Evolutionary conservation across 2,113 vertebrate species (phyloP).

Genomic region (Platycercus adscitus): DNA sequence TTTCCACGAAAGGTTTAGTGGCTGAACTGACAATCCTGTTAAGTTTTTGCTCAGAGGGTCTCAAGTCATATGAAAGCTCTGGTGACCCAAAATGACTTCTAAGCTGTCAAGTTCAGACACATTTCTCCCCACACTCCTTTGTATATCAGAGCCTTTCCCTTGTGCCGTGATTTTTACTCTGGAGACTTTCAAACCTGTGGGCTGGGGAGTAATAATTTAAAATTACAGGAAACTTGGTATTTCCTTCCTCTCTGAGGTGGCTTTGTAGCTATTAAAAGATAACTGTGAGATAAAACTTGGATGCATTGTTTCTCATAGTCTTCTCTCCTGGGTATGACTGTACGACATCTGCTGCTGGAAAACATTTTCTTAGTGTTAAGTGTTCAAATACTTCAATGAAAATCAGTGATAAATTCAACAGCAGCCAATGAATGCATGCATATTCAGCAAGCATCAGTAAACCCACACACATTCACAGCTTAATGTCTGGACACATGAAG

Average conservation of each 20-base stretch:
- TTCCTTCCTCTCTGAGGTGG: neutral
- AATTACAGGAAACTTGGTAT: neutral
- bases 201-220: neutral
- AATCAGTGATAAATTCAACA: neutral
- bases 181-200: neutral
- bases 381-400: neutral
- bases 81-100: neutral
- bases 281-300: neutral
- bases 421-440: neutral
- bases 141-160: neutral
- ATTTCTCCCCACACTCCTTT: neutral
- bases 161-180: neutral
- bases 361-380: neutral
- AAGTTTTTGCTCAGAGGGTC: neutral
- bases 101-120: neutral
- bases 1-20: neutral
- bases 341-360: neutral
- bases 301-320: rapidly evolving
- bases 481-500: neutral
- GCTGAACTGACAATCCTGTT: neutral
- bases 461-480: neutral
- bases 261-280: neutral
- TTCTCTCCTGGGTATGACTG: neutral
- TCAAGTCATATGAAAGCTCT: neutral
- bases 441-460: neutral